A percentile compares a stretch with the other conserved stretches of the same genome.
phyloP scores from a whole-genome alignment of 2,797 vertebrate genomes.

The Fundulus diaphanus region DNA sequence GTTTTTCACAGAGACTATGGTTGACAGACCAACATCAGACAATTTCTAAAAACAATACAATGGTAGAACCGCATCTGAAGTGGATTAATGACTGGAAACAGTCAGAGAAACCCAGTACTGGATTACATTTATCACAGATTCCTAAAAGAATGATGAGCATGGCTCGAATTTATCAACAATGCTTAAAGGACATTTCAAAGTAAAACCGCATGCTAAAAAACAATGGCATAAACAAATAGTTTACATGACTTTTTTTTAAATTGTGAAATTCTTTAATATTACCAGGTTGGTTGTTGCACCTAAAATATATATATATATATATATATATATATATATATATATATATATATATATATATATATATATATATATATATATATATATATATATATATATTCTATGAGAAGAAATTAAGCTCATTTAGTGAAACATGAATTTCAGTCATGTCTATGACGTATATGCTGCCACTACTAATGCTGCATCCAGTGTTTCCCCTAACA shows the following conservation, averaged over 20 bases:
- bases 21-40: slow-evolving; percentile 23
- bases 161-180: neutral
- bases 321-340: too few species aligned
- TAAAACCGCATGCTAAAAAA: neutral
- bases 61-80: slow-evolving; percentile 19
- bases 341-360: too few species aligned
- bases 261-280: neutral
- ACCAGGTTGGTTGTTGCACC: too few species aligned
- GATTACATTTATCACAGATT: slow-evolving; percentile 3
- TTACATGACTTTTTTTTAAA: neutral
- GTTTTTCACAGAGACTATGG: slow-evolving; percentile 2
- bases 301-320: too few species aligned
- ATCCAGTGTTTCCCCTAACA: too few species aligned
- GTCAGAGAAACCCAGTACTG: neutral
- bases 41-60: slow-evolving; percentile 15
- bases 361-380: too few species aligned
- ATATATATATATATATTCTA: too few species aligned
- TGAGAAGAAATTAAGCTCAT: neutral
- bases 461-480: too few species aligned
- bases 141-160: neutral
- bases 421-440: neutral
- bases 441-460: neutral
- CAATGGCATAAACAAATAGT: neutral
- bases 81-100: slow-evolving; percentile 9
- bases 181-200: neutral